A percentile compares a stretch with the other conserved stretches of the same genome.
Conservation (phyloP, 2,113 vertebrate species). For the Manacus vitellinus region DNA sequence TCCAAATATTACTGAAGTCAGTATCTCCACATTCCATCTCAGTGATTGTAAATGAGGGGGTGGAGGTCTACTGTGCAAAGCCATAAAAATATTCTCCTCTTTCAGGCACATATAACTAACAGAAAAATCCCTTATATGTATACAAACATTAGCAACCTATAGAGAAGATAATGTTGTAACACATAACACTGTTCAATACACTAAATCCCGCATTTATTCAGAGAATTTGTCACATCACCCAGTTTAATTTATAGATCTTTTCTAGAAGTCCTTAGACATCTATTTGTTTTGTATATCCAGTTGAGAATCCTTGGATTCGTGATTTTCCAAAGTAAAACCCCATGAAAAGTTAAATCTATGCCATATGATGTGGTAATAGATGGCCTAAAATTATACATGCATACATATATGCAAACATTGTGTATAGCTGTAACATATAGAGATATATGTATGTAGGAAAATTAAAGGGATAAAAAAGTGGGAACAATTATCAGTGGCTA, state of each 20-base stretch:
- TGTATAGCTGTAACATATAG: background rate
- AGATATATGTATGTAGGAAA: background rate
- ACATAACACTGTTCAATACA: background rate
- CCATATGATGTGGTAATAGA: background rate
- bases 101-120: background rate
- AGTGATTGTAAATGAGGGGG: background rate
- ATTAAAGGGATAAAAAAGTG: background rate
- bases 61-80: background rate
- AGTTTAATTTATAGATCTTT: background rate
- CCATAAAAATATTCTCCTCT: background rate
- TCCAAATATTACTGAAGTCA: conserved; percentile 12
- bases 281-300: background rate
- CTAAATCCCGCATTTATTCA: background rate
- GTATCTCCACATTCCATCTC: conserved; percentile 40
- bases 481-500: background rate
- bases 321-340: background rate
- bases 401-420: background rate
- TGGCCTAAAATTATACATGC: background rate
- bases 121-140: background rate
- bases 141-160: background rate
- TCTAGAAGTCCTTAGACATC: background rate
- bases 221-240: background rate
- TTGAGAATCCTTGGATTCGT: background rate
- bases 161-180: background rate
- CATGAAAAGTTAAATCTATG: background rate